Conservation (phyloP, 2,797 vertebrate genomes). For the Erpetoichthys calabaricus region DNA sequence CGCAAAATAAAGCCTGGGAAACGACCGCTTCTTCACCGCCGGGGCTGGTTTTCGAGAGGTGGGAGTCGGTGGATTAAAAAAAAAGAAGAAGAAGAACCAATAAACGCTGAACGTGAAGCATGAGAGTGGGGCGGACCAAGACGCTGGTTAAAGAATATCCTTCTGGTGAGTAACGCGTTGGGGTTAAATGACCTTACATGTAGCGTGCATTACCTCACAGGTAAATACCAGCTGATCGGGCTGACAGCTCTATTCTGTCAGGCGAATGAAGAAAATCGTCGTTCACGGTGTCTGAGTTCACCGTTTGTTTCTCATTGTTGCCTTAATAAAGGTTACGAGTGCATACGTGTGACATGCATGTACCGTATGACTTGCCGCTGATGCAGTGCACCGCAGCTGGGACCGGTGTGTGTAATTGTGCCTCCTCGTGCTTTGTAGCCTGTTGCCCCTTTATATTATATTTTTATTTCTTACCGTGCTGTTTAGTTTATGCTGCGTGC, state of each 20-base stretch:
- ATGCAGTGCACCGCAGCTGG: constrained; percentile 28
- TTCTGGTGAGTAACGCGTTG: constrained; percentile 47
- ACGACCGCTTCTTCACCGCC: constrained; percentile 3
- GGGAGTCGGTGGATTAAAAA: too few species aligned
- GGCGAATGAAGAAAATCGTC: not conserved
- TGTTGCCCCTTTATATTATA: constrained; percentile 5
- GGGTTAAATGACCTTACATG: constrained; percentile 39
- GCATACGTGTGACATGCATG: constrained; percentile 28
- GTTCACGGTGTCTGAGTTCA: not conserved
- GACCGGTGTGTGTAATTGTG: constrained; percentile 6
- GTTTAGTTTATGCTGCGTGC: too few species aligned
- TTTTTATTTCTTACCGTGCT: not conserved
- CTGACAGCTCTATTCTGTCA: constrained; percentile 10
- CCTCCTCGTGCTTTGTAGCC: constrained; percentile 5
- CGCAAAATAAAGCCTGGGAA: constrained; percentile 12
- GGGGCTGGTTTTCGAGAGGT: constrained; percentile 7
- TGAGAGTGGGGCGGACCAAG: constrained; percentile 31
- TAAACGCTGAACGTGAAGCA: constrained; percentile 30
- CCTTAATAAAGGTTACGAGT: too few species aligned
- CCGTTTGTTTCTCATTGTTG: too few species aligned
- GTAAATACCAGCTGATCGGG: constrained; percentile 32
- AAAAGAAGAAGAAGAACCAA: constrained; percentile 15
- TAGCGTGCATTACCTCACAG: constrained; percentile 48
- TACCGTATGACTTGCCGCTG: constrained; percentile 15
- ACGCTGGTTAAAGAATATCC: constrained; percentile 29